Conservation (phyloP, 2,888 invertebrate genomes). For the Orgyia antiqua region DNA sequence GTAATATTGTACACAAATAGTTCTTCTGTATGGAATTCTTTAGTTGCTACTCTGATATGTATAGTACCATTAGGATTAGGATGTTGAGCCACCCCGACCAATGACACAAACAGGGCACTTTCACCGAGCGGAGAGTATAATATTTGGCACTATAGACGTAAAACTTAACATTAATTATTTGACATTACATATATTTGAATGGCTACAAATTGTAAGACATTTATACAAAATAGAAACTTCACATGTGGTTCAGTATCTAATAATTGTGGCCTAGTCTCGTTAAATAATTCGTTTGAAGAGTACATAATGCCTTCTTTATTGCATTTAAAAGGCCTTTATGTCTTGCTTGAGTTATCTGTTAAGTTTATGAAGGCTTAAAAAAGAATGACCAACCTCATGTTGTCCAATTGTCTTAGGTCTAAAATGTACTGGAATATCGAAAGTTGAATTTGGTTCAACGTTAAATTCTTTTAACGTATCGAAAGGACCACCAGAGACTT, state of each 20-base stretch:
- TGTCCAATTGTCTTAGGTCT: slow-evolving; percentile 59
- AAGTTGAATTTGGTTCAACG: slow-evolving; percentile 56
- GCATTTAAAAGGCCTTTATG: too few relatives aligned
- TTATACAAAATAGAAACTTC: too few relatives aligned
- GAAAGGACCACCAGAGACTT: slow-evolving; percentile 56
- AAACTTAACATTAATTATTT: neutral
- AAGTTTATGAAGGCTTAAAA: too few relatives aligned
- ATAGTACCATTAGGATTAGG: slow-evolving; percentile 60
- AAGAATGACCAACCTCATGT: too few relatives aligned
- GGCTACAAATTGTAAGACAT: too few relatives aligned
- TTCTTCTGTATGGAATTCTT: slow-evolving; percentile 45
- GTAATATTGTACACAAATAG: slow-evolving; percentile 59
- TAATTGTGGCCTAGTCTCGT: too few relatives aligned
- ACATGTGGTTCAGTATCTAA: too few relatives aligned
- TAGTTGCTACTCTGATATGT: slow-evolving; percentile 44
- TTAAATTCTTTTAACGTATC: slow-evolving; percentile 57
- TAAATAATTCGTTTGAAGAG: too few relatives aligned
- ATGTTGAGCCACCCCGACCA: slow-evolving; percentile 43
- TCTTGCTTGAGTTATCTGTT: too few relatives aligned
- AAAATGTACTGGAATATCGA: slow-evolving; percentile 58
- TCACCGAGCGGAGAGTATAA: slow-evolving; percentile 64
- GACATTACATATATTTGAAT: neutral
- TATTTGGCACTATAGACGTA: slow-evolving; percentile 44
- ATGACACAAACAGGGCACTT: slow-evolving; percentile 47
- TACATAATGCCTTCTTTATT: too few relatives aligned